Base-by-base conservation (phyloP, 2,888 invertebrate genomes). In the Argyresthia goedartella region DNA sequence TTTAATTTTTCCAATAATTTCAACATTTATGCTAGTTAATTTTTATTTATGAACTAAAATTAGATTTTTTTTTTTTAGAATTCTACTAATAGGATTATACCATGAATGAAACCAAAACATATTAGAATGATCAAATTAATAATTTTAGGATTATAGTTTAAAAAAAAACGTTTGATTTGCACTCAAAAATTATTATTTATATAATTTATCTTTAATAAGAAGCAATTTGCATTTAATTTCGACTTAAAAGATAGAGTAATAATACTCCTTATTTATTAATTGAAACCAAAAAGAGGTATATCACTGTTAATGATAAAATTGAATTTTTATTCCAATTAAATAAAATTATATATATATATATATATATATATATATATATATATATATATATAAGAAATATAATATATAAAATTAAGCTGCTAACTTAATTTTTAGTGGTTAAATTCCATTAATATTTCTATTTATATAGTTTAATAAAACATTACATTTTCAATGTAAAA, bases 401-500 rank as follows among this genome's bases (percentile, higher is more conserved):
- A 73, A 67, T 61, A 57, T 67, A 73, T 71, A 67, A 75, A 71
- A 70, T 74, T 78, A 89, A 90, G 89, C 89, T 89, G 87, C 90
- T 90, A 90, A 91, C 89, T 90, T 89, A 82, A 81, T 76, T 78
- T 72, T 74, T 87, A 87, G 88, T 88, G 76, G 69, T 70, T 76
- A 61, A 77, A 69, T 62, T 68, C 71, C 76, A 78, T 80, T 79
- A 77, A 76, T 78, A 78, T 77, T 88, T 88, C 86, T 87, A 52
- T 87, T 88, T 88, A 87, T 87, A 86, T 89, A 90, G 88, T 90
- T 89, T 89, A 89, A 76, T 39, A 25, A 90, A 89, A 90, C 88
- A 67, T 89, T 90, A 89, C 84, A 89, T 88, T 90, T 90, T 90
- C 89, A 89, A 65, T 88, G 84, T 89, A 89, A 89, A 87, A 87